A percentile compares a stretch with the other conserved stretches of the same genome.
Conservation (phyloP, 92 coral and sea anemone genomes). For the Metridium senile region DNA sequence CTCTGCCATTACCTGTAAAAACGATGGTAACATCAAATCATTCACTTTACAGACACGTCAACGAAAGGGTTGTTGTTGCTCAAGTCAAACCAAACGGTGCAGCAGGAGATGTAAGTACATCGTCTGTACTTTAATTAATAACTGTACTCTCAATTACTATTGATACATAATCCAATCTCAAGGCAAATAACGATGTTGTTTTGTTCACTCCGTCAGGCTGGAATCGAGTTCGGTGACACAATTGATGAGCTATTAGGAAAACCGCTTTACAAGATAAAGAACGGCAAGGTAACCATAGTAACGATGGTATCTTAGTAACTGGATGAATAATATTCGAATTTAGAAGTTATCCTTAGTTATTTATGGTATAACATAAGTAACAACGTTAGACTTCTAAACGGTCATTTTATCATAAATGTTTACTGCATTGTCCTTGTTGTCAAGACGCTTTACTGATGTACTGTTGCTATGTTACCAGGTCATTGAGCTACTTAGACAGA, state of each 20-base stretch:
- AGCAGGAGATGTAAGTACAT: constrained; percentile 78
- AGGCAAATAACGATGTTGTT: neutral
- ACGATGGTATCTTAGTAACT: too few relatives aligned
- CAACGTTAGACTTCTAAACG: too few relatives aligned
- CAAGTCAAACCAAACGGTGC: constrained; percentile 70
- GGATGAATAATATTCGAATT: too few relatives aligned
- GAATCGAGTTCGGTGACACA: constrained; percentile 75
- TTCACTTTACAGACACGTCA: constrained; percentile 48
- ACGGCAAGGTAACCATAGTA: constrained; percentile 60
- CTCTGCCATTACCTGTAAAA: neutral
- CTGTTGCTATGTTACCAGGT: constrained; percentile 33
- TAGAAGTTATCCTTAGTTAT: neutral
- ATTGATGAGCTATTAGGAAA: constrained; percentile 75
- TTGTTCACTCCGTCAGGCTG: constrained; percentile 50
- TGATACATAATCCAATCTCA: too few relatives aligned
- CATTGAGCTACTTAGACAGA: constrained; percentile 60
- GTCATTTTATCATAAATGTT: too few relatives aligned
- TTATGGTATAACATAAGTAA: too few relatives aligned
- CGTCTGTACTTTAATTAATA: neutral
- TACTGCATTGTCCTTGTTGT: too few relatives aligned
- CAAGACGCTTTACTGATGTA: neutral
- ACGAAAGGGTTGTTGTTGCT: constrained; percentile 74
- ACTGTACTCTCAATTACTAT: too few relatives aligned
- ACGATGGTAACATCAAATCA: neutral
- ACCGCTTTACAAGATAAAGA: constrained; percentile 56